Percentiles rank a stretch among this genome's conserved stretches.
Evolutionary conservation across 2,888 invertebrate species (phyloP).

Genomic region (Aphrophora alni): DNA sequence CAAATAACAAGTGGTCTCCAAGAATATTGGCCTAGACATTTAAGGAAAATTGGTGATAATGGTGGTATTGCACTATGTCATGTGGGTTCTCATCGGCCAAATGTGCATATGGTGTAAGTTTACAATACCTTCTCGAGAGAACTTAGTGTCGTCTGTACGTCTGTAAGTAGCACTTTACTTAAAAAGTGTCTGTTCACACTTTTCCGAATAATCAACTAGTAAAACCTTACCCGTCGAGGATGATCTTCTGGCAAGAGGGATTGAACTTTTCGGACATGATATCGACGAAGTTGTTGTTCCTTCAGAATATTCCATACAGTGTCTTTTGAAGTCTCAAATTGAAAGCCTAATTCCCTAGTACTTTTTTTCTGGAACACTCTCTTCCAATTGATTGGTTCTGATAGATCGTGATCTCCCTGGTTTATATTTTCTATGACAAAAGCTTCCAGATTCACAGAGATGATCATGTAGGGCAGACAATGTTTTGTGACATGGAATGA

Average conservation of each 20-base stretch:
- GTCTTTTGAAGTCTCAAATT: not conserved
- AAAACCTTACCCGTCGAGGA: constrained; percentile 49
- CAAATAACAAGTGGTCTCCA: too few relatives aligned
- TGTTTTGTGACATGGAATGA: too few relatives aligned
- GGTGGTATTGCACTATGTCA: constrained; percentile 45
- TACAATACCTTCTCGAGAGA: constrained; percentile 47
- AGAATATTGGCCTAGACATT: constrained; percentile 49
- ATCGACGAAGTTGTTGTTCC: constrained; percentile 37
- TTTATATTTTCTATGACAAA: too few relatives aligned
- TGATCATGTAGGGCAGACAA: too few relatives aligned
- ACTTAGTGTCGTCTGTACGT: constrained; percentile 51
- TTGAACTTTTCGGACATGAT: constrained; percentile 39
- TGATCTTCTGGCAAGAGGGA: constrained; percentile 30
- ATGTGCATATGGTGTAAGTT: constrained; percentile 52
- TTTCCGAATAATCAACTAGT: constrained; percentile 35
- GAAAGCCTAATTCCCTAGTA: constrained; percentile 7
- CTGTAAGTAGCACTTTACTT: constrained; percentile 29
- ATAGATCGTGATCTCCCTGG: too few relatives aligned
- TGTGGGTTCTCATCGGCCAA: constrained; percentile 50
- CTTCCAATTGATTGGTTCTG: too few relatives aligned
- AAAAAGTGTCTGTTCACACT: constrained; percentile 47
- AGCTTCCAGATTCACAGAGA: too few relatives aligned
- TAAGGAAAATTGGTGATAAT: constrained; percentile 49
- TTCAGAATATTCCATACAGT: constrained; percentile 22
- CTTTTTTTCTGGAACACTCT: not conserved